Conservation (phyloP, 2,888 invertebrate species). For the Deladenus siricidicola region DNA sequence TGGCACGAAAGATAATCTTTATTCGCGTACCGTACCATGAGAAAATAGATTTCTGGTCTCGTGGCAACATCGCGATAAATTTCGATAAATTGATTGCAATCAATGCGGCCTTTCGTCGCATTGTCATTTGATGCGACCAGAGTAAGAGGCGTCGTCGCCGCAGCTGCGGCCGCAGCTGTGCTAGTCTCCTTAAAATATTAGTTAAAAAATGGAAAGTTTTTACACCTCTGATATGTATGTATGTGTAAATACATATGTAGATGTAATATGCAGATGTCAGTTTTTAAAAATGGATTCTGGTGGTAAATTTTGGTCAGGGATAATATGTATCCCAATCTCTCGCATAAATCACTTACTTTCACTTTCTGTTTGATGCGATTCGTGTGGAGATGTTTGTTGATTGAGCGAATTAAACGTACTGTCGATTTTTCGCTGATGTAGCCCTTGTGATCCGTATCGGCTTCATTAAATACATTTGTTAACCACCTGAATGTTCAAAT, state of each 20-base stretch:
- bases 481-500: slow-evolving; percentile 55
- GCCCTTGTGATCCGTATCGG: slow-evolving; percentile 51
- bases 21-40: slow-evolving; percentile 60
- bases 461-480: slow-evolving; percentile 44
- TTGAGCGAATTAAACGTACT: slow-evolving; percentile 39
- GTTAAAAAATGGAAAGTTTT: slow-evolving; percentile 20
- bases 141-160: not conserved
- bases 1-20: slow-evolving; percentile 59
- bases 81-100: slow-evolving; percentile 59
- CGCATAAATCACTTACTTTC: slow-evolving; percentile 54
- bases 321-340: too few species aligned
- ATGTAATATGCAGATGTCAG: slow-evolving; percentile 6
- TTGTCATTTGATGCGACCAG: slow-evolving; percentile 48
- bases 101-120: slow-evolving; percentile 57
- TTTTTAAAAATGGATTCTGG: too few species aligned
- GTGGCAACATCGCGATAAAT: slow-evolving; percentile 62
- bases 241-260: too few species aligned
- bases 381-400: slow-evolving; percentile 58
- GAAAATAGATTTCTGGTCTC: slow-evolving; percentile 61
- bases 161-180: slow-evolving; percentile 9
- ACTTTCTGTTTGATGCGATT: slow-evolving; percentile 59
- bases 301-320: too few species aligned
- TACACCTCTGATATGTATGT: too few species aligned
- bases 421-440: slow-evolving; percentile 43
- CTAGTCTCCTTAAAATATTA: slow-evolving; percentile 56